Conservation (phyloP, 37 sponge, comb jelly and placozoan species). For the Chondrilla cf. caribensis region DNA sequence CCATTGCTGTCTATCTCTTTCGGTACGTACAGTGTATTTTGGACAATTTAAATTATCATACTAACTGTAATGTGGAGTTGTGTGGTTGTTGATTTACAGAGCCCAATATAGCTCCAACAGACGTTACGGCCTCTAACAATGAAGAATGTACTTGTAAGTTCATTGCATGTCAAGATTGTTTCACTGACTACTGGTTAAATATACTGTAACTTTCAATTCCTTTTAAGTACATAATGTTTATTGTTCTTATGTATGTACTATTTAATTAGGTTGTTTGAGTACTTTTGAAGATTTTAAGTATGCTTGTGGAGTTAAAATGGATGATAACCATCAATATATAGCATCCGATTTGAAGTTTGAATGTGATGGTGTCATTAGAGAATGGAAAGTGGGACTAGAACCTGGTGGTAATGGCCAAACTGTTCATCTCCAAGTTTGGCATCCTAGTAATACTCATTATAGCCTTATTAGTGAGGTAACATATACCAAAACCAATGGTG, state of each 20-base stretch:
- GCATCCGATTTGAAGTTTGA: neutral
- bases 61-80: no score
- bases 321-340: neutral
- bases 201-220: no score
- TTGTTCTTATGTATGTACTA: no score
- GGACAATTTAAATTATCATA: no score
- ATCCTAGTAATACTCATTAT: neutral
- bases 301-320: neutral
- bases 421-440: constrained; percentile 1
- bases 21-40: neutral
- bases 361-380: constrained; percentile 16
- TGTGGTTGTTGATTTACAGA: no score
- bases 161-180: no score
- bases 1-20: neutral
- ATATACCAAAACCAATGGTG: neutral
- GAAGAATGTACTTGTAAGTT: no score
- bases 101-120: no score
- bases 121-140: no score
- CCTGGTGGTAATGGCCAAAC: neutral
- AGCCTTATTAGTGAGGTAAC: neutral
- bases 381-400: constrained; percentile 20
- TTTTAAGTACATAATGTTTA: no score
- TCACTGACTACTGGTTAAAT: no score
- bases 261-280: constrained; percentile 1
- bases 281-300: neutral